Percentiles rank a stretch among this genome's conserved stretches.
Evolutionary conservation across 2,113 vertebrate genomes (phyloP).

Genomic region (Neogobius melanostomus): DNA sequence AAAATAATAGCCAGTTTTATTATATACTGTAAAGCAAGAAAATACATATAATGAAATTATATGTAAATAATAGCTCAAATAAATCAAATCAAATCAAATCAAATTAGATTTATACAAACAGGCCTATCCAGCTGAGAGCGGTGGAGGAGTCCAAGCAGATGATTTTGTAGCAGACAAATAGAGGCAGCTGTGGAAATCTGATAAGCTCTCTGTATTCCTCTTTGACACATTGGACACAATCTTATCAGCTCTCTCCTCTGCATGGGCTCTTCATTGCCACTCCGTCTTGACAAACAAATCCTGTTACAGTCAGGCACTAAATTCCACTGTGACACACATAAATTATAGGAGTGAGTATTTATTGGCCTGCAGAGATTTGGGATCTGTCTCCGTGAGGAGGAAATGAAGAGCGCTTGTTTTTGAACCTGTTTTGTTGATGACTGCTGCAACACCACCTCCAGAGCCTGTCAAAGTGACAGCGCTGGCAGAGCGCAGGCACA

Average conservation of each 20-base stretch:
- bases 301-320: constrained; percentile 32
- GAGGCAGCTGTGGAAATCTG: constrained; percentile 36
- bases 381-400: constrained; percentile 33
- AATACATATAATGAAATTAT: not conserved
- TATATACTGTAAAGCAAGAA: not conserved
- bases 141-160: not conserved
- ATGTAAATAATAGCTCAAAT: not conserved
- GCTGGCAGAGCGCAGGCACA: constrained; percentile 45
- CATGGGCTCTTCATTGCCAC: constrained; percentile 46
- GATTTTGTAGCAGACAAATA: constrained; percentile 26
- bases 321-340: constrained; percentile 29
- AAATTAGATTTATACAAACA: not conserved
- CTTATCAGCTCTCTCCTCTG: constrained; percentile 36
- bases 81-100: not conserved
- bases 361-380: constrained; percentile 24
- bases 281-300: constrained; percentile 43
- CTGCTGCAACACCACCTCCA: constrained; percentile 51
- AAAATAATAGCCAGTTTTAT: not conserved
- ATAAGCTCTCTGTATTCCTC: constrained; percentile 28
- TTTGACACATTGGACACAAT: constrained; percentile 42
- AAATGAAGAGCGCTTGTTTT: constrained; percentile 50
- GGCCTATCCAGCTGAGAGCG: not conserved
- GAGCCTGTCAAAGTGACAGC: constrained; percentile 65
- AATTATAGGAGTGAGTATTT: constrained; percentile 42
- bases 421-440: constrained; percentile 56